Evolutionary conservation across 1,140 invertebrate genomes (phyloP), one percentile per base, ranked within the genome.

Genomic region (Drosophila dunni): DNA sequence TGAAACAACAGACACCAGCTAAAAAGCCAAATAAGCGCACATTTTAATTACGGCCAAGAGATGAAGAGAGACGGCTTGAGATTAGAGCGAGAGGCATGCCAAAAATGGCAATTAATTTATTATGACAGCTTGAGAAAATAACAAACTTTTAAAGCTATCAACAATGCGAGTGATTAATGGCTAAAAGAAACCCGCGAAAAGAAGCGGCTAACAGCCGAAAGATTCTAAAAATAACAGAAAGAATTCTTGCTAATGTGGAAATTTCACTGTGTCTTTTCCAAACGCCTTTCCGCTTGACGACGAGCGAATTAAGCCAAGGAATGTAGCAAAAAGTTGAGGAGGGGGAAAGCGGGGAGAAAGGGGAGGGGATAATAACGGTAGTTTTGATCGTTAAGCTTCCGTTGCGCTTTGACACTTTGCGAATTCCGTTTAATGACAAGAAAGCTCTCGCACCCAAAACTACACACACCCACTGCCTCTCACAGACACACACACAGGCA

Each of bases 361-460:
- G 24, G 24, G 5, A 29, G 24, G 24, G 24, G 24, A 9, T 73
- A 33, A 40, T 85, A 88, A 83, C 80, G 77, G 84, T 71, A 66
- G 50, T 34, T 74, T 65, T 63, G 65, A 66, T 61, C 62, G 44
- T 6, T 46, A 50, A 72, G 74, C 48, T 81, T 80, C 75, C 80
- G 80, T 72, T 78, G 66, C 63, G 73, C 73, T 75, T 88, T 88
- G 84, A 89, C 84, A 88, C 73, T 82, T 85, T 79, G 68, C 65
- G 50, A 40, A 76, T 69, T 75, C 48, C 33, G 64, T 67, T 65
- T 86, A 88, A 82, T 77, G 79, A 73, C 75, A 76, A 79, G 79
- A 79, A 76, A 81, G 64, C 74, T 44, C 36, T 7, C 45, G 48
- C 51, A 38, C 34, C 13, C 56, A 60, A 48, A 53, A 40, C n/a